Evolutionary conservation across 2,797 vertebrate genomes (phyloP).

Genomic region (Ptychobarbus kaznakovi): DNA sequence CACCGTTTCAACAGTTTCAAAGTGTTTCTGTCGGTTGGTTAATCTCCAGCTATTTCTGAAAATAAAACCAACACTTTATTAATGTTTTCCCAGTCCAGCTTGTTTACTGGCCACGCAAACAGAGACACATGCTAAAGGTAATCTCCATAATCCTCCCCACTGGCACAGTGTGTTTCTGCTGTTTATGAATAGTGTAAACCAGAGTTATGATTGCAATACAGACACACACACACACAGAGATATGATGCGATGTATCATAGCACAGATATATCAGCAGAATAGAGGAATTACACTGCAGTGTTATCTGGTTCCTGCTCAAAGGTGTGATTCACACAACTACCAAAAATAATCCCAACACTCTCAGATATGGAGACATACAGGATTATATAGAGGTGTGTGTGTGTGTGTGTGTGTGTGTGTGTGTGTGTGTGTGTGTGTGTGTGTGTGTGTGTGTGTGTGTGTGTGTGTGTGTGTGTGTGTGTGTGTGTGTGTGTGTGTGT

Average conservation of each 20-base stretch:
- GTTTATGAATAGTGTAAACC: constrained; percentile 28
- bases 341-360: constrained; percentile 25
- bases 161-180: constrained; percentile 20
- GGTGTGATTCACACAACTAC: constrained; percentile 37
- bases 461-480: background rate
- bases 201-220: constrained; percentile 19
- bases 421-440: too few relatives aligned
- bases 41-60: constrained; percentile 21
- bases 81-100: background rate
- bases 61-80: constrained; percentile 24
- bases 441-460: too few relatives aligned
- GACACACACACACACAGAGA: constrained; percentile 7
- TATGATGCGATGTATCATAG: constrained; percentile 16
- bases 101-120: background rate
- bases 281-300: constrained; percentile 35
- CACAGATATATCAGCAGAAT: constrained; percentile 24
- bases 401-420: background rate
- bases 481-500: background rate
- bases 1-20: background rate
- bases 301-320: constrained; percentile 29
- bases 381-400: background rate
- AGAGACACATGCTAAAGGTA: constrained; percentile 7
- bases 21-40: background rate
- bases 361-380: background rate
- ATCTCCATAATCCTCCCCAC: constrained; percentile 33